phyloP scores from a whole-genome alignment of 92 coral and sea anemone genomes.

The Palythoa heliodiscus region DNA sequence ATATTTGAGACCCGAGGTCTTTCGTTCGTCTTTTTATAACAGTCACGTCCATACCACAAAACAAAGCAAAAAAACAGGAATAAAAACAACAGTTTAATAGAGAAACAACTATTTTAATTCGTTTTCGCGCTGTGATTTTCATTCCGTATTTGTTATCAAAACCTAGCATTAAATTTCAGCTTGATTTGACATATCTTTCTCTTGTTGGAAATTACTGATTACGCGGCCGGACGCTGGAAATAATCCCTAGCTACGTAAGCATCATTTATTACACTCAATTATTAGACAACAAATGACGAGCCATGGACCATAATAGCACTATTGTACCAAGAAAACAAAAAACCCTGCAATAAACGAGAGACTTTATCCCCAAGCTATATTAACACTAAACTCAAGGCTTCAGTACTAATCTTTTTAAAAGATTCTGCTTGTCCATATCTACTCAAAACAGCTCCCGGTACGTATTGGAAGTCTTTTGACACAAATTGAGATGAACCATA shows the following conservation, averaged over 20 bases:
- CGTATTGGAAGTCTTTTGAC: neutral
- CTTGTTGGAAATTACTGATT: neutral
- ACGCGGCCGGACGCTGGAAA: slow-evolving; percentile 9
- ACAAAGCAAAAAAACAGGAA: neutral
- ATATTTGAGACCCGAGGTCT: neutral
- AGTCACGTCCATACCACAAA: neutral
- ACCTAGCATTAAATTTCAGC: neutral
- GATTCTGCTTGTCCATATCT: slow-evolving; percentile 11
- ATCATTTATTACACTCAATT: slow-evolving; percentile 35
- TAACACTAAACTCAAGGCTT: slow-evolving; percentile 1
- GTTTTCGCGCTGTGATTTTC: neutral
- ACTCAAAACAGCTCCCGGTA: slow-evolving; percentile 34
- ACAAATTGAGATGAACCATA: neutral
- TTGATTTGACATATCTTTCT: neutral
- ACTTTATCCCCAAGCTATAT: slow-evolving; percentile 30
- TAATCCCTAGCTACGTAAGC: slow-evolving; percentile 27
- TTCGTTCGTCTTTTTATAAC: neutral
- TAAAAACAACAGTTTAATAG: neutral
- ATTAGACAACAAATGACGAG: slow-evolving; percentile 17
- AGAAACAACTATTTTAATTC: neutral
- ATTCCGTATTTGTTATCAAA: neutral
- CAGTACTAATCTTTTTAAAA: slow-evolving; percentile 17
- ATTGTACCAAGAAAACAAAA: slow-evolving; percentile 29
- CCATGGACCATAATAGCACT: slow-evolving; percentile 12
- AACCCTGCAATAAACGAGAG: neutral